These are phyloP conservation scores for Sternarchorhynchus goeldii DNA, from an alignment of 2,797 vertebrate species.

Conservation along the genomic window DNA sequence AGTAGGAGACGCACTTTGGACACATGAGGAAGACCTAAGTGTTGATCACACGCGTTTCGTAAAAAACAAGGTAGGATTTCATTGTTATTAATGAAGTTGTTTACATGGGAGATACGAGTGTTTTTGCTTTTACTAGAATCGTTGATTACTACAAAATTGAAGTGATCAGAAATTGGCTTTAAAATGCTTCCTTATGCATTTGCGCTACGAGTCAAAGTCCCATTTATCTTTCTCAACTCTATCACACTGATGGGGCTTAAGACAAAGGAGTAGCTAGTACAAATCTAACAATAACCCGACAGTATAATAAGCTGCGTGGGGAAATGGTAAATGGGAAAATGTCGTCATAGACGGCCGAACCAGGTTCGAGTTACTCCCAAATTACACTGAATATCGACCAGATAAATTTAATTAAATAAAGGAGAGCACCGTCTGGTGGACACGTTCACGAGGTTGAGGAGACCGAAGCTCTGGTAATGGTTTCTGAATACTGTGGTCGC, in stretches of 20 bases:
- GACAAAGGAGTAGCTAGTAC: neutral
- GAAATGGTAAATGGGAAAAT: too few species aligned
- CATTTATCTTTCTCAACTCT: neutral
- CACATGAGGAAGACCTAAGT: slow-evolving; percentile 34
- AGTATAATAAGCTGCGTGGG: neutral
- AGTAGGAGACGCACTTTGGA: slow-evolving; percentile 65
- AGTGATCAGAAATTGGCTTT: neutral
- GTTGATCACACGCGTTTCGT: slow-evolving; percentile 26
- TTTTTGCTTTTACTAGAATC: too few species aligned
- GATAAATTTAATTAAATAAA: neutral
- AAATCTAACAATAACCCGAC: too few species aligned
- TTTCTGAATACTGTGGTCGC: too few species aligned
- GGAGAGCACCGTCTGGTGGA: neutral
- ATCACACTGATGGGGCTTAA: neutral
- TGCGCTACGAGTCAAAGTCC: neutral
- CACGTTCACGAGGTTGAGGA: too few species aligned
- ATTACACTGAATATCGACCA: neutral
- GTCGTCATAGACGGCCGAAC: too few species aligned
- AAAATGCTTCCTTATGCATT: slow-evolving; percentile 42
- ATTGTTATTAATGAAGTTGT: neutral
- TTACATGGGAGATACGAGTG: too few species aligned
- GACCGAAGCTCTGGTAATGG: too few species aligned
- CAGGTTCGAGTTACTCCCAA: neutral
- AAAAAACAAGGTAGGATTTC: slow-evolving; percentile 41
- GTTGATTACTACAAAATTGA: too few species aligned